These are phyloP conservation scores for Cartodere bifasciata DNA, from an alignment of 2,888 invertebrate species.

Conservation along the genomic window DNA sequence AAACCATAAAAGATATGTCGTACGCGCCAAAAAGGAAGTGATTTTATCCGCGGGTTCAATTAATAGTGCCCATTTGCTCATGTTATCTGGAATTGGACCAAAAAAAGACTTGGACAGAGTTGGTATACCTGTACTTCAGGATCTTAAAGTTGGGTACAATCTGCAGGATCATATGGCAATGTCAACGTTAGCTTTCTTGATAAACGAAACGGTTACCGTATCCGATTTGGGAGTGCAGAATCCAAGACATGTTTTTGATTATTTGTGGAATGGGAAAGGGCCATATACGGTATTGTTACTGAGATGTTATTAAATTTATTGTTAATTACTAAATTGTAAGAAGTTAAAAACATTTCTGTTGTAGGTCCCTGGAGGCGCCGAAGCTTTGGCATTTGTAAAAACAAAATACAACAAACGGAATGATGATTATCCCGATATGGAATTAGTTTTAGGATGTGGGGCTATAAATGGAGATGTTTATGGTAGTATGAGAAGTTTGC, in stretches of 20 bases:
- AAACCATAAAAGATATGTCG: constrained; percentile 38
- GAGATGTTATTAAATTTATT: too few species aligned
- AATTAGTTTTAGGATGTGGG: constrained; percentile 67
- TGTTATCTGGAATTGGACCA: constrained; percentile 76
- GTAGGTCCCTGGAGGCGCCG: constrained; percentile 71
- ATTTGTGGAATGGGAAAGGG: constrained; percentile 48
- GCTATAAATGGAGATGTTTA: constrained; percentile 61
- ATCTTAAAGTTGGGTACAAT: constrained; percentile 68
- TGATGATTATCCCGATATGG: constrained; percentile 60
- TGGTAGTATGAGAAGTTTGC: constrained; percentile 49
- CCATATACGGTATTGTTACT: constrained; percentile 60
- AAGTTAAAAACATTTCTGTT: too few species aligned
- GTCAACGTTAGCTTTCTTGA: constrained; percentile 56
- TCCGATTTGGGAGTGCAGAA: constrained; percentile 43
- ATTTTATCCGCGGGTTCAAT: constrained; percentile 70
- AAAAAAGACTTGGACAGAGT: constrained; percentile 43
- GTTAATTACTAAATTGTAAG: too few species aligned
- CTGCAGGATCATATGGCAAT: constrained; percentile 71
- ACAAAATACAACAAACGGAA: constrained; percentile 42
- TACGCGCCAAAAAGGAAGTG: constrained; percentile 57
- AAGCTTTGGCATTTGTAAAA: constrained; percentile 61
- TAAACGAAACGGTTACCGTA: constrained; percentile 54
- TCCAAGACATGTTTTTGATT: constrained; percentile 48
- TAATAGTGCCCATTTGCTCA: constrained; percentile 73
- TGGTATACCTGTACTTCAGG: constrained; percentile 48